phyloP scores from a whole-genome alignment of 2,888 invertebrate species.

The Blastobasis lacticolella region DNA sequence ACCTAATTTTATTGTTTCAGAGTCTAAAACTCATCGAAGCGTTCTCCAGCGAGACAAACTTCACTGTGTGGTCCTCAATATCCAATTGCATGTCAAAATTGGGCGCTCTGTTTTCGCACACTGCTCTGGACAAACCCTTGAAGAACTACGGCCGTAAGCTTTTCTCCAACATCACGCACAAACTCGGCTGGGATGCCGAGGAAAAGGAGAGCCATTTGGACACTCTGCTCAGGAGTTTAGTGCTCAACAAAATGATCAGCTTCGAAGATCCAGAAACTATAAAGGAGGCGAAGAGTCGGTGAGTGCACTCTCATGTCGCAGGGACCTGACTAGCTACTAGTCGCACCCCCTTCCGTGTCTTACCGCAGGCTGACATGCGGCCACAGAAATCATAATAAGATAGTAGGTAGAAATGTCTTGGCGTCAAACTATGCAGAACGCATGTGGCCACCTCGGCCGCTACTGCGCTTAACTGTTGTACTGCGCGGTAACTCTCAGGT shows the following conservation, averaged over 20 bases:
- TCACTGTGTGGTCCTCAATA: slow-evolving; percentile 94
- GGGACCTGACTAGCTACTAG: background rate
- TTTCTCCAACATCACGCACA: slow-evolving; percentile 80
- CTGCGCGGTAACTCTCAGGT: no score
- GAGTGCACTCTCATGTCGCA: slow-evolving; percentile 12
- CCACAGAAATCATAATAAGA: no score
- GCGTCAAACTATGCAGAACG: no score
- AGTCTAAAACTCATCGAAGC: slow-evolving; percentile 87
- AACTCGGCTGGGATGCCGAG: slow-evolving; percentile 90
- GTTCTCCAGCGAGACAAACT: slow-evolving; percentile 89
- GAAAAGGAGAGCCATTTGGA: slow-evolving; percentile 90
- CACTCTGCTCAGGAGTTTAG: slow-evolving; percentile 88
- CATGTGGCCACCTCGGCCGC: no score
- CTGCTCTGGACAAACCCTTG: slow-evolving; percentile 82
- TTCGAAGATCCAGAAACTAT: slow-evolving; percentile 86
- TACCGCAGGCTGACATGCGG: no score
- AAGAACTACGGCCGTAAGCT: slow-evolving; percentile 84
- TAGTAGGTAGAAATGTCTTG: no score
- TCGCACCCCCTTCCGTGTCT: no score
- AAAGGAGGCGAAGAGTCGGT: slow-evolving; percentile 82
- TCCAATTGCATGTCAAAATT: slow-evolving; percentile 86
- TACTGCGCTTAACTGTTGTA: no score
- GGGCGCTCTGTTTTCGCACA: slow-evolving; percentile 84
- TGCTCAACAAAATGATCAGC: slow-evolving; percentile 86
- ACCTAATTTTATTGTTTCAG: slow-evolving; percentile 43